Evolutionary conservation across 2,113 vertebrate species (phyloP), one percentile per base, ranked within the genome.

Genomic region (Cardinalis cardinalis): DNA sequence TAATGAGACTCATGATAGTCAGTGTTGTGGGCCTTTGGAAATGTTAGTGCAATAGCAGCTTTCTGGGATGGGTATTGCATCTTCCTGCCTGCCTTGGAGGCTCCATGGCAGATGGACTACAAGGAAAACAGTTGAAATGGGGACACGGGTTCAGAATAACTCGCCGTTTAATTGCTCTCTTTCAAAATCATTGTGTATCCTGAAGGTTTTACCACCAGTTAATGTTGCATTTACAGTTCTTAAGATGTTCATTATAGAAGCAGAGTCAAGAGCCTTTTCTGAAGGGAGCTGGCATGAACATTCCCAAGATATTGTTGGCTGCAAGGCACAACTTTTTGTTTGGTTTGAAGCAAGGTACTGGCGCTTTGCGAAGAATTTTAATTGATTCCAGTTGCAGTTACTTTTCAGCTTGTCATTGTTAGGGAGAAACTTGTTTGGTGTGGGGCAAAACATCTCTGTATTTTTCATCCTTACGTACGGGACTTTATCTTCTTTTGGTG

Each of bases 71-170:
- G n/a, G 69, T 59, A 13, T 55, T 91, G 53, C 40, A 18, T 73
- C 73, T 87, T 80, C 84, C 44, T 29, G 51, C 11, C 65, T 80
- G 92, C 93, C 91, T 92, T 66, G 46, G 81, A 92, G 90, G 81
- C 81, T 77, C 85, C 85, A 68, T 88, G 84, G 84, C 96, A 95
- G 94, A 95, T 85, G 94, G 90, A 61, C 88, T 68, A 3, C 60
- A 20, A 78, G 76, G 52, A 51, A 64, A 74, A 49, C 10, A 31
- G 89, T 95, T 64, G 52, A 91, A 58, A 28, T 34, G 68, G 88
- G 91, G 94, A 90, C 70, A 19, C 0, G 12, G 51, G 90, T 88
- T 96, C 92, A 93, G 60, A 91, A 88, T 86, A 95, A 94, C 88
- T 71, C 61, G 36, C 58, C 6, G 3, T 71, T 81, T 89, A 91